A percentile compares a stretch with the other conserved stretches of the same genome.
Conservation (phyloP, 2,888 invertebrate genomes). For the Diaprepes abbreviatus region DNA sequence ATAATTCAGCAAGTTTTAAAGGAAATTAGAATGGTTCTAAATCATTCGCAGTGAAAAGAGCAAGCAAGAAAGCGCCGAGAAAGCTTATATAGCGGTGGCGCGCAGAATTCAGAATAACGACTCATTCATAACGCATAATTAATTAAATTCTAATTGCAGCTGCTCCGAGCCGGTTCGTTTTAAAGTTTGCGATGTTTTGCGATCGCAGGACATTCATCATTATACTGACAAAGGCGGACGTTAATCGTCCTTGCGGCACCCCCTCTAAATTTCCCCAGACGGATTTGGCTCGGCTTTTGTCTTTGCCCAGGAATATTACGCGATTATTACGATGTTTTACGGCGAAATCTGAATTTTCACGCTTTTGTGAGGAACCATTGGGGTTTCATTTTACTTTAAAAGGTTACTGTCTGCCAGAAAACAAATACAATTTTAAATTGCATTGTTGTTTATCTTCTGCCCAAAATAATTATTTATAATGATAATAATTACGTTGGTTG, state of each 20-base stretch:
- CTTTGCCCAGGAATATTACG: constrained; percentile 31
- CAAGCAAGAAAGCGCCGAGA: constrained; percentile 39
- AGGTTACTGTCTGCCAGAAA: background rate
- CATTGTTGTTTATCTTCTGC: too few species aligned
- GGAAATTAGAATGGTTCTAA: constrained; percentile 59
- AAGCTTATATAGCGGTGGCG: constrained; percentile 25
- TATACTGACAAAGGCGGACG: constrained; percentile 67
- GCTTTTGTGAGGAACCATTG: constrained; percentile 10
- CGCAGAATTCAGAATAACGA: constrained; percentile 59
- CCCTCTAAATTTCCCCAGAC: constrained; percentile 12
- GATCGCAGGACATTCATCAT: constrained; percentile 68
- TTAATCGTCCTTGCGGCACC: constrained; percentile 60
- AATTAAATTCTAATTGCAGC: constrained; percentile 68
- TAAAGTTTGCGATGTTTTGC: constrained; percentile 66
- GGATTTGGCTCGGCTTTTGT: constrained; percentile 30
- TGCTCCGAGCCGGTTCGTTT: constrained; percentile 57
- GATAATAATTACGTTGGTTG: too few species aligned
- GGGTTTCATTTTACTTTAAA: background rate
- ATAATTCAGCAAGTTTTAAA: constrained; percentile 55
- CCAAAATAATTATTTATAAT: too few species aligned
- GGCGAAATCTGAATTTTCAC: constrained; percentile 18
- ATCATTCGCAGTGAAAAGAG: constrained; percentile 45
- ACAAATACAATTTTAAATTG: background rate
- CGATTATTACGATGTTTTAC: constrained; percentile 32
- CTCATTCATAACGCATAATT: constrained; percentile 68